Base-by-base conservation (phyloP, 92 coral and sea anemone species). In the Heliopora coerulea region DNA sequence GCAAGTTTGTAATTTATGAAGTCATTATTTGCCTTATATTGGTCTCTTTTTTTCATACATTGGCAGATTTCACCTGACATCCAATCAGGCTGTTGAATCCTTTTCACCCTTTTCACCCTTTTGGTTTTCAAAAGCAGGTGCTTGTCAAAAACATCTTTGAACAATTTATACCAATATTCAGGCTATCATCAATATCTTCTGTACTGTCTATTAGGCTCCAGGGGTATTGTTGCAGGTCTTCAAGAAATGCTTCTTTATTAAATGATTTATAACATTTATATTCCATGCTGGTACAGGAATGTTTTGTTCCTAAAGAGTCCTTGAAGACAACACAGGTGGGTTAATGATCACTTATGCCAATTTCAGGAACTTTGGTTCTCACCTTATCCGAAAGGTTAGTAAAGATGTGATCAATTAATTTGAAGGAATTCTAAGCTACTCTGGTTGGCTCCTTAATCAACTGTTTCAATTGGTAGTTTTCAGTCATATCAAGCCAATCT, bases 291-390 rank as follows among this genome's bases (percentile, higher is more conserved):
- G 78, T 79, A 68, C 68, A 70, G 19, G 46, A 56, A 26, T 80
- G 62, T 27, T 80, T 80, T n/a, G 27, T 58, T 12, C 84, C 84
- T 68, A 54, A 79, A 8, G 23, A 21, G 34, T 72, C 46, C 34
- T 80, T 70, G 18, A 80, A 34, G 6, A 80, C 79, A 0, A 60
- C 40, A 25, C 79, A 80, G 3, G 69, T 69, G 1, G 84, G 84
- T 15, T 21, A 80, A 33, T 80, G 84, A 24, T 80, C 79, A 59
- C 84, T 80, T 1, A 80, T 57, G 2, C 84, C 78, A 31, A 59
- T 58, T 46, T 56, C 48, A 12, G 79, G 79, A 14, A 80, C 73
- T 61, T 69, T 72, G 3, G 59, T 34, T 25, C 84, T 69, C 0
- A 72, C 61, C 49, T 80, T 80, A 23, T 28, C 33, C 6, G 84